Conservation (phyloP, 2,888 invertebrate species). For the Villa cingulata region DNA sequence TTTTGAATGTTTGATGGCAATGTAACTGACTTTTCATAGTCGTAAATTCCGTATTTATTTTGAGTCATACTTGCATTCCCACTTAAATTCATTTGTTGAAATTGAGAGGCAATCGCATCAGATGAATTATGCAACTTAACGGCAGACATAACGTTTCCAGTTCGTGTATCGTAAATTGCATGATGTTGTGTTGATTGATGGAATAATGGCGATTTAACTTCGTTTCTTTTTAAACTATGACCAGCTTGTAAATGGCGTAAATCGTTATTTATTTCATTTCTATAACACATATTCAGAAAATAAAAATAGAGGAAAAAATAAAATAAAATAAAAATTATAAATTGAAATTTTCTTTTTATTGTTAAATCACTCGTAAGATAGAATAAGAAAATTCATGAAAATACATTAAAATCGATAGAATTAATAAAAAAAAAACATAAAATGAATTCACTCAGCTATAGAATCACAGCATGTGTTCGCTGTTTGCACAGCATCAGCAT, state of each 20-base stretch:
- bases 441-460: too few species aligned
- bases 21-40: slow-evolving; percentile 38
- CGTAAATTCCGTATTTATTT: slow-evolving; percentile 18
- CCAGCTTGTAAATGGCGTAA: slow-evolving; percentile 40
- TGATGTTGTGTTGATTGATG: slow-evolving; percentile 34
- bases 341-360: too few species aligned
- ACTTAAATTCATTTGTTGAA: slow-evolving; percentile 23
- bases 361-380: too few species aligned
- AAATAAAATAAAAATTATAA: too few species aligned
- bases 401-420: too few species aligned
- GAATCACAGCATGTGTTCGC: too few species aligned
- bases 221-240: slow-evolving; percentile 37
- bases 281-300: slow-evolving; percentile 25
- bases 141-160: slow-evolving; percentile 33
- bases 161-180: slow-evolving; percentile 41
- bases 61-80: slow-evolving; percentile 12
- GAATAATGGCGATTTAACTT: slow-evolving; percentile 30
- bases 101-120: slow-evolving; percentile 12
- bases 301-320: background rate
- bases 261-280: slow-evolving; percentile 43
- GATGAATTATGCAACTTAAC: slow-evolving; percentile 20
- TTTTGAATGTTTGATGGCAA: slow-evolving; percentile 25
- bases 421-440: slow-evolving; percentile 7
- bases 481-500: background rate
- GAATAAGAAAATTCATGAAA: too few species aligned